phyloP scores from a whole-genome alignment of 2,113 vertebrate species.

The Siniperca chuatsi region DNA sequence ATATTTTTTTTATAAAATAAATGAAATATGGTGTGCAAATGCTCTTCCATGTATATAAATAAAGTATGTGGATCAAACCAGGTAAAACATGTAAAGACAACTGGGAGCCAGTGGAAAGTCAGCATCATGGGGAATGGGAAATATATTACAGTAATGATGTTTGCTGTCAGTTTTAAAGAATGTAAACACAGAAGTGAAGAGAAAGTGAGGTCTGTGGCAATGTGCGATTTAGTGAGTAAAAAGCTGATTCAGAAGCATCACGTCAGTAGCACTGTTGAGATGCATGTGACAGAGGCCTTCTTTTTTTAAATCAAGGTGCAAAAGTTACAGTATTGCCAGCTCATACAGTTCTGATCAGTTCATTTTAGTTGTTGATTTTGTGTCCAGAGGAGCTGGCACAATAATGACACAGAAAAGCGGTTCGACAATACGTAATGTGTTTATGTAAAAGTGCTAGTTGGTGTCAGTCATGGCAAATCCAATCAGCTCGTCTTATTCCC shows the following conservation, averaged over 20 bases:
- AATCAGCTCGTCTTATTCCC: background rate
- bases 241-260: background rate
- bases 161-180: background rate
- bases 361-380: background rate
- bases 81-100: background rate
- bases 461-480: background rate
- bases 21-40: background rate
- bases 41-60: too few species aligned
- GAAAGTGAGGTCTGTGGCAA: background rate
- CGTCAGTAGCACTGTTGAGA: background rate
- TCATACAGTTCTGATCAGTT: background rate
- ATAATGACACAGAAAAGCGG: background rate
- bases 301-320: background rate
- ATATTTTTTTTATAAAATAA: too few species aligned
- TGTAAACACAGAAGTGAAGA: background rate
- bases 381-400: background rate
- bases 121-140: too few species aligned
- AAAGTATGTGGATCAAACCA: background rate
- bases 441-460: background rate
- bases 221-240: background rate
- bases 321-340: background rate
- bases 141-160: background rate
- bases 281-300: background rate
- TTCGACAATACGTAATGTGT: background rate
- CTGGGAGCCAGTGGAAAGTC: background rate